phyloP scores from a whole-genome alignment of 2,888 invertebrate genomes.

The Epirrhoe alternata region DNA sequence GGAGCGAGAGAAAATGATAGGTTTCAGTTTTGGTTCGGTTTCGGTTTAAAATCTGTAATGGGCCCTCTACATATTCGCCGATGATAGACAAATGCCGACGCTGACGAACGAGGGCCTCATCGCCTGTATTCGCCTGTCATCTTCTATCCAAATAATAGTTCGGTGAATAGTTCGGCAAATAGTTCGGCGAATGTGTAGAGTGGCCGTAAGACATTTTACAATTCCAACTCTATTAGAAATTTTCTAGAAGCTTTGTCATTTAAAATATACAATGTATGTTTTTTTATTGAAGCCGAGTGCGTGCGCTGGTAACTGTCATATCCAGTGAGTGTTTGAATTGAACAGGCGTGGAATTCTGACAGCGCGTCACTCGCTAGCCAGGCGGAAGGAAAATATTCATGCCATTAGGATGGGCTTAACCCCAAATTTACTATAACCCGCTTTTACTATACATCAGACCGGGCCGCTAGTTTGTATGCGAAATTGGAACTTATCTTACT shows the following conservation, averaged over 20 bases:
- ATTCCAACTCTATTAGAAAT: too few species aligned
- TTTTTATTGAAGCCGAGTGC: constrained; percentile 5
- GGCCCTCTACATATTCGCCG: too few species aligned
- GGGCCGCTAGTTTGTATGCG: constrained; percentile 24
- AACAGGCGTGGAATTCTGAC: constrained; percentile 45
- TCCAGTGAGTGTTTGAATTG: constrained; percentile 40
- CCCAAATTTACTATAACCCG: constrained; percentile 38
- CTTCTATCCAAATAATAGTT: too few species aligned
- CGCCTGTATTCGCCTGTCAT: too few species aligned
- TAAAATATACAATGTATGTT: background rate
- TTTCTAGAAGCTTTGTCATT: background rate
- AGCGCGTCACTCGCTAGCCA: constrained; percentile 39
- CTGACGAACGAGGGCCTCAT: too few species aligned
- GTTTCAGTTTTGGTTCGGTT: too few species aligned
- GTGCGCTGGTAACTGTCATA: constrained; percentile 38
- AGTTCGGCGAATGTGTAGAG: too few species aligned
- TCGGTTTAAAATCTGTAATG: too few species aligned
- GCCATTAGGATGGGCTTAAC: constrained; percentile 45
- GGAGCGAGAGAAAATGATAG: too few species aligned
- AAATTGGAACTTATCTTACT: constrained; percentile 29
- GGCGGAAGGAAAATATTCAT: constrained; percentile 41
- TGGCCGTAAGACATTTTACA: too few species aligned
- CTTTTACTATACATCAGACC: constrained; percentile 27
- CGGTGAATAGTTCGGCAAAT: too few species aligned
- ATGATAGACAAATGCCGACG: too few species aligned